Evolutionary conservation across 1,140 invertebrate genomes (phyloP).

Genomic region (Brachionus koreanus): DNA sequence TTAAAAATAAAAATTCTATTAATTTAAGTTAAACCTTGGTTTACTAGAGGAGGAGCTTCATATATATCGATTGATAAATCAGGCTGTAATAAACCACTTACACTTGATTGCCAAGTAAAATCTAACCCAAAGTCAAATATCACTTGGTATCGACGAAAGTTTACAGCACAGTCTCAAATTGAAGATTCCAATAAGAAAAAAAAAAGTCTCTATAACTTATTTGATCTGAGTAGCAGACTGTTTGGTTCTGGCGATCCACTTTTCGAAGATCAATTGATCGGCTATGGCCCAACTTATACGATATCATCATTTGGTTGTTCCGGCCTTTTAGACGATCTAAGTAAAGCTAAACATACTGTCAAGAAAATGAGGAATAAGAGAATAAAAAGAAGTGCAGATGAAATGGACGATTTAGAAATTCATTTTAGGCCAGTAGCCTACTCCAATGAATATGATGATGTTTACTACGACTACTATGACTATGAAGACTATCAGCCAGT

Average conservation of each 20-base stretch:
- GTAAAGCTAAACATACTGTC: background rate
- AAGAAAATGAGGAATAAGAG: background rate
- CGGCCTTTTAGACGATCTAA: background rate
- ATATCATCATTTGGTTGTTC: constrained; percentile 32
- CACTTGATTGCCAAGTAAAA: constrained; percentile 30
- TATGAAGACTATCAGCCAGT: background rate
- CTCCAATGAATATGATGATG: background rate
- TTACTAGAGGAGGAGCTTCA: background rate
- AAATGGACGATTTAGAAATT: background rate
- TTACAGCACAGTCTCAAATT: background rate
- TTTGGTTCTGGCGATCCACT: background rate
- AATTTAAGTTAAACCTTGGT: constrained; percentile 19
- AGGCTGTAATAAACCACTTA: constrained; percentile 28
- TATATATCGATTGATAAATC: background rate
- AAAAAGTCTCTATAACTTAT: background rate
- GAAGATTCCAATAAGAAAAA: background rate
- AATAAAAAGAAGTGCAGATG: background rate
- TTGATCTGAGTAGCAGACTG: background rate
- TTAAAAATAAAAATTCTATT: background rate
- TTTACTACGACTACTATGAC: background rate
- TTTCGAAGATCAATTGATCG: constrained; percentile 23
- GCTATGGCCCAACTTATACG: constrained; percentile 29
- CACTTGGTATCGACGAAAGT: constrained; percentile 28
- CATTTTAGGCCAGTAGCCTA: background rate
- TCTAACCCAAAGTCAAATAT: constrained; percentile 30